Conservation (phyloP, 2,888 invertebrate genomes). For the Itoplectis maculator region DNA sequence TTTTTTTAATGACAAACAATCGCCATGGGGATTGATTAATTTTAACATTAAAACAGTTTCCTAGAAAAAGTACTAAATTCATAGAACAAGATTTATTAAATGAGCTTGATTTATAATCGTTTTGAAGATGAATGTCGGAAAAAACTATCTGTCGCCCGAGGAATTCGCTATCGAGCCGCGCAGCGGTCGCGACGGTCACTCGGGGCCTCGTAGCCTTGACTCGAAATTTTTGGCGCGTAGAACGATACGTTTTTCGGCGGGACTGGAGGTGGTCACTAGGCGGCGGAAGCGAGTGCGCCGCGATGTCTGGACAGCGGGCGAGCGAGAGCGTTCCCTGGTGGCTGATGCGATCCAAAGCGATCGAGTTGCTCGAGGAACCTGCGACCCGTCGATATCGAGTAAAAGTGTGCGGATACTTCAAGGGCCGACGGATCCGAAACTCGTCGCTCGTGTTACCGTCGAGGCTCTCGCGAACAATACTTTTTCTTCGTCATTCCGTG, state of each 20-base stretch:
- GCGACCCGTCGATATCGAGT: slow-evolving; percentile 15
- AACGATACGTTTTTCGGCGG: slow-evolving; percentile 46
- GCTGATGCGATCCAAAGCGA: slow-evolving; percentile 63
- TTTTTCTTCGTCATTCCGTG: not conserved
- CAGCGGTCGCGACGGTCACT: slow-evolving; percentile 23
- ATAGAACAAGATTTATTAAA: too few relatives aligned
- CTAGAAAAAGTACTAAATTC: not conserved
- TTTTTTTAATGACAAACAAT: not conserved
- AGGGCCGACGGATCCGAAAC: slow-evolving; percentile 2
- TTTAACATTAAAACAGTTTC: not conserved
- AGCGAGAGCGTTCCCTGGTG: slow-evolving; percentile 20
- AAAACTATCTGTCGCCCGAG: slow-evolving; percentile 2
- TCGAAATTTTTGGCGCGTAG: slow-evolving; percentile 37
- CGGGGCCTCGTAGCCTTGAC: slow-evolving; percentile 45
- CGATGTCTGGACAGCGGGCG: slow-evolving; percentile 23
- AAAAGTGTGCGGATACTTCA: not conserved
- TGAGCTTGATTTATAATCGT: not conserved
- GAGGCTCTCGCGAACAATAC: not conserved
- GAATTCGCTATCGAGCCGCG: slow-evolving; percentile 8
- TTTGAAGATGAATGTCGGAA: not conserved
- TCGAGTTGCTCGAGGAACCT: slow-evolving; percentile 57
- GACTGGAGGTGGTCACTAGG: not conserved
- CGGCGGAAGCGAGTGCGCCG: not conserved
- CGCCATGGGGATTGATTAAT: not conserved
- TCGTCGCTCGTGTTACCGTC: slow-evolving; percentile 23